Evolutionary conservation across 2,113 vertebrate genomes (phyloP).

Genomic region (Carassius auratus): DNA sequence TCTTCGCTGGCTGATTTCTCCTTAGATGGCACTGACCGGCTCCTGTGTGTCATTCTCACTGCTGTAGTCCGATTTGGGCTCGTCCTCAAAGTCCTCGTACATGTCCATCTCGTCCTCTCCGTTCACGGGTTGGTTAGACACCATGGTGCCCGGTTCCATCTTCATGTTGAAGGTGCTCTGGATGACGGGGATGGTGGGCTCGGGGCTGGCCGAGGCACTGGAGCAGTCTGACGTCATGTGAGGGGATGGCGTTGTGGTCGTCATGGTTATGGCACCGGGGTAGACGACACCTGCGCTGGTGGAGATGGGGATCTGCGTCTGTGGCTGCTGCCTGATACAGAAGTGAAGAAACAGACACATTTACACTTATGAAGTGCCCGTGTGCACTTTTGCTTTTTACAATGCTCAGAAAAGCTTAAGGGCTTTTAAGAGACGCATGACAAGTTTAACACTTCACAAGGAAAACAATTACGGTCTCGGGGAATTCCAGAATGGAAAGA

Average conservation of each 20-base stretch:
- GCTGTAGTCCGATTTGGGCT: constrained; percentile 99
- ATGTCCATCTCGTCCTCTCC: constrained; percentile 98
- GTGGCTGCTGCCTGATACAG: constrained; percentile 86
- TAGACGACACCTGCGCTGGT: constrained; percentile 94
- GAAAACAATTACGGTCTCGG: constrained; percentile 44
- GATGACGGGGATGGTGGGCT: constrained; percentile 96
- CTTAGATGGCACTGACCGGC: constrained; percentile 95
- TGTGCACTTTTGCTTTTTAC: background rate
- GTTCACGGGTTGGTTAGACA: constrained; percentile 85
- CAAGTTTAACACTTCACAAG: constrained; percentile 24
- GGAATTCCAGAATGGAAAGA: constrained; percentile 47
- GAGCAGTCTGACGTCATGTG: constrained; percentile 99
- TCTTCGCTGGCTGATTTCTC: constrained; percentile 49
- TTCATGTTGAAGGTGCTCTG: constrained; percentile 98
- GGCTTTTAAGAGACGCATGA: constrained; percentile 33
- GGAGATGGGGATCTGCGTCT: constrained; percentile 97
- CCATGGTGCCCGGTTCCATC: constrained; percentile 85
- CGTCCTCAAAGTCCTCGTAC: constrained; percentile 98
- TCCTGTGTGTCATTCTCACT: constrained; percentile 97
- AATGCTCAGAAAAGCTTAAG: constrained; percentile 21
- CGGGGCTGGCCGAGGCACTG: constrained; percentile 95
- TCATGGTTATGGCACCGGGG: constrained; percentile 94
- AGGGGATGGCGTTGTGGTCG: constrained; percentile 93
- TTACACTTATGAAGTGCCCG: background rate
- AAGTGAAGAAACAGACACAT: constrained; percentile 45